Conservation (phyloP, 1,140 invertebrate genomes). For the Oreohelix idahoensis region DNA sequence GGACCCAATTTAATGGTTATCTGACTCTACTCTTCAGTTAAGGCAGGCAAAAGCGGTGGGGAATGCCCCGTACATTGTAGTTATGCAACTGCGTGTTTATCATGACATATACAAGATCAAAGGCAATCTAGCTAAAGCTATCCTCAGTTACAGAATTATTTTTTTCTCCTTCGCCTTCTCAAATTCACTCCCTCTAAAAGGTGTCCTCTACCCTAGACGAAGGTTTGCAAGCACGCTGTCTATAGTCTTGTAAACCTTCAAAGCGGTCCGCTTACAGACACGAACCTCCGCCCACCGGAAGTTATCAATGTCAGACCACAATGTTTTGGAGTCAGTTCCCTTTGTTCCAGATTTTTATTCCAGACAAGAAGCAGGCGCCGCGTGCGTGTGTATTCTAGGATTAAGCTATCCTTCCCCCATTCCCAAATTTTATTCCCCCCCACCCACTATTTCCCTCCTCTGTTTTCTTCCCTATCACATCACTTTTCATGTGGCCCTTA, state of each 20-base stretch:
- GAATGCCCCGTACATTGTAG: too few relatives aligned
- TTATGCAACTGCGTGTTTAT: too few relatives aligned
- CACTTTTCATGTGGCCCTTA: background rate
- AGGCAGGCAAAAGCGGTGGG: too few relatives aligned
- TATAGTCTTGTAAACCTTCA: background rate
- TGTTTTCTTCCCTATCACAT: background rate
- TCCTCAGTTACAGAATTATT: too few relatives aligned
- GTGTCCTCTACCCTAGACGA: background rate
- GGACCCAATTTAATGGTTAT: too few relatives aligned
- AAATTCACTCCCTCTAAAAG: background rate
- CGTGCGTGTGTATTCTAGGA: conserved; percentile 17
- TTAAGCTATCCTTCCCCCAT: background rate
- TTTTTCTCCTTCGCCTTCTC: too few relatives aligned
- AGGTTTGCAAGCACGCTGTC: background rate
- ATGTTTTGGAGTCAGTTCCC: conserved; percentile 23
- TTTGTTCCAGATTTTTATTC: conserved; percentile 14
- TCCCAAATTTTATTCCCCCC: too few relatives aligned
- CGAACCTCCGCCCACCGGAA: conserved; percentile 14
- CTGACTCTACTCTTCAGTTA: too few relatives aligned
- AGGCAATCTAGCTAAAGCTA: too few relatives aligned
- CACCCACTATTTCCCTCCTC: too few relatives aligned
- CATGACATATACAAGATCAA: too few relatives aligned
- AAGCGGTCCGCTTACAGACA: background rate
- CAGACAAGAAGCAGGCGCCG: background rate
- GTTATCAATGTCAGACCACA: conserved; percentile 23